Base-by-base conservation (phyloP, 2,888 invertebrate species). In the Lissonota sp. region DNA sequence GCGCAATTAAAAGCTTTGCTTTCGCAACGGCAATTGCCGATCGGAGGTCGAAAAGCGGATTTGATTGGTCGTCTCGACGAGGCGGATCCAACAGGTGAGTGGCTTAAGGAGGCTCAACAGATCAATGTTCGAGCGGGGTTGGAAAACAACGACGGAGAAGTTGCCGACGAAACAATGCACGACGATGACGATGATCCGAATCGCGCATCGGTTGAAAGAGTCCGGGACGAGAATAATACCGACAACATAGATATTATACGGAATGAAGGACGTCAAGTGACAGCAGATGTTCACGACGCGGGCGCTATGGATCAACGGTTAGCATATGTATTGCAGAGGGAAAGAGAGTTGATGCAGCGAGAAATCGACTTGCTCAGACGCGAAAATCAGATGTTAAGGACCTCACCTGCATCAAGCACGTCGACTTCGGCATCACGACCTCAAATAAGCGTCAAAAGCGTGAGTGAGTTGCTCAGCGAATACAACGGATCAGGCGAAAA, bases 391-490 rank as follows among this genome's bases (percentile, higher is more conserved):
- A 6, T 64, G 49, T 10, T 79, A n/a, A 66, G 75, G 26, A 64
- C 74, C 26, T 75, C 75, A 1, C 44, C 66, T 7, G 4, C 6
- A 40, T 39, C 60, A n/a, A 74, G 79, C 10, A 42, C 60, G 8
- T 49, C 37, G 42, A 63, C 79, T n/a, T 26, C 55, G 7, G 51
- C 26, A 39, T 62, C 76, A 10, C 78, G 82, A 7, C 7, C 51
- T 55, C 37, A 26, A 5, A 12, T 69, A 39, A 82, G 77, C 49
- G 49, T 82, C 8, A 78, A 78, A 66, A 76, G 14, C n/a, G 78
- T 84, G 5, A 46, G 82, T 10, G 84, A 84, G 46, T 53, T 82
- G 0, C 58, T 84, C 16, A 75, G 73, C 26, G 26, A 26, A 26
- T 26, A 26, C 3, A 26, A 26, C 26, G 26, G 26, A 26, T 1